Evolutionary conservation across 2,888 invertebrate genomes (phyloP), one percentile per base, ranked within the genome.

Genomic region (Scaptomyza parva): DNA sequence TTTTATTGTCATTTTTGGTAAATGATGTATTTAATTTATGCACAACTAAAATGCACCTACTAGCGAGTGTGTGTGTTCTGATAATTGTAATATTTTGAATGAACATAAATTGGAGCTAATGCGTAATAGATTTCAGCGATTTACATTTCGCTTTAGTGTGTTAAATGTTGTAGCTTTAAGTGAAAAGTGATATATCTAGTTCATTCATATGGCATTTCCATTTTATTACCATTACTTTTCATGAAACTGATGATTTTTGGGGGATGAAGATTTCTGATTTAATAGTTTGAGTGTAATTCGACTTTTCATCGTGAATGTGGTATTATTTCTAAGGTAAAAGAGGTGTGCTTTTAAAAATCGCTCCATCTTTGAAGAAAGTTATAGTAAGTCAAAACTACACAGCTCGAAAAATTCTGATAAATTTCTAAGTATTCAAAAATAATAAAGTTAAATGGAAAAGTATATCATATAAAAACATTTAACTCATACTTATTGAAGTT

Each of bases 21-120:
- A 35, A 14, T 35, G 24, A 60, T 35, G 48, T 47, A 26, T 17
- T 59, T 14, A 74, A 78, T 67, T 52, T 74, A 76, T 76, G 66
- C 68, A 66, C 51, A 69, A 35, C 33, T 41, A 22, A 59, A 59
- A 47, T 51, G 44, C 33, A 50, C n/a, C n/a, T n/a, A n/a, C 50
- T 50, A 43, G 3, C 6, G 6, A 9, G n/a, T n/a, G 33, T 12
- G 6, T 11, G n/a, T n/a, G 33, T 12, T 3, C n/a, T n/a, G 12
- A 33, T 12, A n/a, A 33, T 33, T 2, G n/a, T 6, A n/a, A n/a
- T n/a, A 7, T 30, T 12, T 12, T 12, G 30, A 8, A 30, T n/a
- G 2, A 6, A n/a, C 7, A n/a, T 5, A 7, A 33, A 14, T 33
- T 33, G 1, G n/a, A 35, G 7, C 14, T 14, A 8, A 14, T 35